Evolutionary conservation across 1,140 invertebrate genomes (phyloP).

Genomic region (Tetragnatha versicolor): DNA sequence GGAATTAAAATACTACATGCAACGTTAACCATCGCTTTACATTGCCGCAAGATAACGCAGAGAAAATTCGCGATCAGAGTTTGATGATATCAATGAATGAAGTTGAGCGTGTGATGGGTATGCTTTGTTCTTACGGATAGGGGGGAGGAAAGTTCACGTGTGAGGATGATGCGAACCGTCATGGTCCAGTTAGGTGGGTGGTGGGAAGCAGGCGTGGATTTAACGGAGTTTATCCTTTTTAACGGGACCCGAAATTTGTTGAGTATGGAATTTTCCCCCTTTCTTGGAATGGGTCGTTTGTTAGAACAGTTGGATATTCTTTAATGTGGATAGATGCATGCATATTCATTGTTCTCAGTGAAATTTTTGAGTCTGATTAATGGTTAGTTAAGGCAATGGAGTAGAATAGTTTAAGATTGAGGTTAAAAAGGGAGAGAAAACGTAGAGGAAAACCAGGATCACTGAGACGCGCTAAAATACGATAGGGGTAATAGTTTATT

Average conservation of each 20-base stretch:
- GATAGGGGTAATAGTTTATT: too few species aligned
- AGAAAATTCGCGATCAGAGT: neutral
- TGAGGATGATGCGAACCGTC: neutral
- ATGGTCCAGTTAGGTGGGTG: conserved; percentile 1
- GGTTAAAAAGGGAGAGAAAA: too few species aligned
- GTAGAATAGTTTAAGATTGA: neutral
- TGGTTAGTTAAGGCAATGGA: neutral
- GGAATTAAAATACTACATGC: neutral
- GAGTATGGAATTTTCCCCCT: too few species aligned
- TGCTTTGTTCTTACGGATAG: neutral
- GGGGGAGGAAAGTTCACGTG: conserved; percentile 1
- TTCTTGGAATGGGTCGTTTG: too few species aligned
- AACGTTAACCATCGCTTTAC: neutral
- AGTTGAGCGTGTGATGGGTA: neutral
- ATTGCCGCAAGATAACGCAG: neutral
- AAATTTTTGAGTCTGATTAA: neutral
- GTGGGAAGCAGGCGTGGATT: neutral
- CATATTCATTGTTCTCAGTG: neutral
- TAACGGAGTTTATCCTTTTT: conserved; percentile 15
- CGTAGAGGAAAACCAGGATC: too few species aligned
- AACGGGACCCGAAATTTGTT: too few species aligned
- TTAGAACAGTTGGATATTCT: neutral
- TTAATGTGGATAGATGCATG: neutral
- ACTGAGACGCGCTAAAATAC: too few species aligned
- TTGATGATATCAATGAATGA: neutral